phyloP scores from a whole-genome alignment of 2,113 vertebrate species.

The Montifringilla adamsi region DNA sequence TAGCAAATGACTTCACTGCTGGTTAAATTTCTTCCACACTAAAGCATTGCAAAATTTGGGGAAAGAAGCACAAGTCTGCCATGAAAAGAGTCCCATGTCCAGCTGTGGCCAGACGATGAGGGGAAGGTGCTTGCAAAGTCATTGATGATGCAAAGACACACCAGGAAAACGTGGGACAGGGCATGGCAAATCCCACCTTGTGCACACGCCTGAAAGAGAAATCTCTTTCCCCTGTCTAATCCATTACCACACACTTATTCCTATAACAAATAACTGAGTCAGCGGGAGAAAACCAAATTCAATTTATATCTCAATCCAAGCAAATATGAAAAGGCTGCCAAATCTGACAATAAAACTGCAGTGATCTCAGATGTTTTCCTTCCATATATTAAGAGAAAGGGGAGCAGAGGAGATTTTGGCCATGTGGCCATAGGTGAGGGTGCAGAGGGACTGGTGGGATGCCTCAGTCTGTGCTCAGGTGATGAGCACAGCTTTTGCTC shows the following conservation, averaged over 20 bases:
- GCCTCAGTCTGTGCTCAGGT: neutral
- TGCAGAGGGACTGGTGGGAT: neutral
- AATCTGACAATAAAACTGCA: conserved; percentile 22
- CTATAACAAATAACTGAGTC: conserved; percentile 62
- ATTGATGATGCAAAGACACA: neutral
- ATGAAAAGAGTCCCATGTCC: neutral
- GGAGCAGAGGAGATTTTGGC: neutral
- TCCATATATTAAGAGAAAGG: neutral
- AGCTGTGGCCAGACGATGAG: neutral
- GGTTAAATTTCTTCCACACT: neutral
- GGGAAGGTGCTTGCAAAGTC: neutral
- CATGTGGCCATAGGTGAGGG: accelerated
- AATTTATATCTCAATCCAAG: conserved; percentile 62
- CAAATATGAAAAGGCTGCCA: conserved; percentile 61
- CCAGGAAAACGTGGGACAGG: neutral
- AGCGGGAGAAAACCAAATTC: conserved; percentile 59
- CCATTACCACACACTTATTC: conserved; percentile 39
- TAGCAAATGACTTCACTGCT: neutral
- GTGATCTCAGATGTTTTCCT: conserved; percentile 38
- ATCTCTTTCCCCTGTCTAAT: neutral
- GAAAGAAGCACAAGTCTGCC: neutral
- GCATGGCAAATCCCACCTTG: neutral
- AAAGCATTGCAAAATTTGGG: neutral
- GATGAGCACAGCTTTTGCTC: neutral
- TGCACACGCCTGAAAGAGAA: neutral